A percentile compares a stretch with the other conserved stretches of the same genome.
Conservation (phyloP, 2,888 invertebrate genomes). For the Melolontha melolontha region DNA sequence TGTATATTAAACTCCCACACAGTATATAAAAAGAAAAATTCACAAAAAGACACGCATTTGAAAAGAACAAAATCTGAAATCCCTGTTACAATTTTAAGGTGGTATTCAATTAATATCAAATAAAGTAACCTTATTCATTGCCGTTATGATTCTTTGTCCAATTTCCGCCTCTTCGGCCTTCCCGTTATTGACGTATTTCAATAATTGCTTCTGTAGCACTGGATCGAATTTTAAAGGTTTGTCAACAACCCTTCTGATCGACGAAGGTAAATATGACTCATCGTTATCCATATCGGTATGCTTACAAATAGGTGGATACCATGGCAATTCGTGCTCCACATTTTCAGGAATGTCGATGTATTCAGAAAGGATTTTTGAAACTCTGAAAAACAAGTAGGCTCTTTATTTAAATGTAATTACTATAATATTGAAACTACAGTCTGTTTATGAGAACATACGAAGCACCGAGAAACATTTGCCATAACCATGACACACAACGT, state of each 20-base stretch:
- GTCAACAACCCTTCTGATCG: constrained; percentile 55
- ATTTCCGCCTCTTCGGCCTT: constrained; percentile 76
- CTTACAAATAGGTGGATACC: constrained; percentile 81
- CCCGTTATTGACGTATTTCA: constrained; percentile 62
- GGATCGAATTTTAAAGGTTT: constrained; percentile 55
- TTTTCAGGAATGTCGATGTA: constrained; percentile 72
- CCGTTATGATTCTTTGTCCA: constrained; percentile 80
- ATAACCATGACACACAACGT: too few relatives aligned
- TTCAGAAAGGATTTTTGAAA: constrained; percentile 70
- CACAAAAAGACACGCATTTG: too few relatives aligned
- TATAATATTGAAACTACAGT: background rate
- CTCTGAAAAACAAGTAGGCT: constrained; percentile 57
- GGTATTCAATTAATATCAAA: background rate
- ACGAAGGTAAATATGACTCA: constrained; percentile 60
- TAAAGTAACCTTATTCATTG: constrained; percentile 72
- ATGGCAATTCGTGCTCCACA: constrained; percentile 78
- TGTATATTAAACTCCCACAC: too few relatives aligned
- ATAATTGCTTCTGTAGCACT: constrained; percentile 58
- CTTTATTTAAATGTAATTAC: background rate
- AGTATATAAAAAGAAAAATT: too few relatives aligned
- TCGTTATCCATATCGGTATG: constrained; percentile 56
- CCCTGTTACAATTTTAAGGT: too few relatives aligned
- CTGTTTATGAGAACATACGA: too few relatives aligned
- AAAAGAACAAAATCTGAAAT: too few relatives aligned
- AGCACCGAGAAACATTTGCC: too few relatives aligned